Base-by-base conservation (phyloP, 2,797 vertebrate genomes). In the Poecilia gillii region DNA sequence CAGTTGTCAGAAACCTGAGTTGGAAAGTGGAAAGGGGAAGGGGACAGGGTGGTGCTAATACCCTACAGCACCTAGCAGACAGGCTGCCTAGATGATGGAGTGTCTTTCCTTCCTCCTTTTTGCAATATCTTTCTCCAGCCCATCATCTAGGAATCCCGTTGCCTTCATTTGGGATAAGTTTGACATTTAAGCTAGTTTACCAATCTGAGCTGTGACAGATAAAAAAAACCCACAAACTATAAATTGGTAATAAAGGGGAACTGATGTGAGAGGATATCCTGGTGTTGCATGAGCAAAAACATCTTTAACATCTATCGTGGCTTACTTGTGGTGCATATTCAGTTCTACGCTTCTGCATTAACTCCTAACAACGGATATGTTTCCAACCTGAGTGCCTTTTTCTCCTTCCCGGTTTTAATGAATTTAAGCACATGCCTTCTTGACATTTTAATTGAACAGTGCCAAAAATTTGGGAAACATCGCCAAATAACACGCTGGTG, bases 371-470 rank as follows among this genome's bases (percentile, higher is more conserved):
- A 41, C 2, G 3, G 36, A 25, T 25, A 25, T 68, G 36, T 41
- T 68, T 68, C 33, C 62, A 36, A 13, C 62, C 62, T 20, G 33
- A 20, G 62, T 20, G 59, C 4, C 0, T 18, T 64, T 64, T 36
- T 36, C 28, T 25, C 33, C 64, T 41, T 68, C 20, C 62, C 8
- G 33, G 31, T 36, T 46, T 18, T 16, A 16, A 47, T 72, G 18
- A n/a, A 72, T 47, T 16, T 31, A 72, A 28, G 43, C n/a, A 53
- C 76, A 68, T 68, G 36, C 20, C 36, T 81, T 83, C 72, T 70
- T 68, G 74, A 76, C 78, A 80, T 90, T 90, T 87, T 83, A 83
- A 85, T 82, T 80, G 80, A 88, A 79, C 43, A 12, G 66, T 72
- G 77, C 81, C 73, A 84, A 59, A 77, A 62, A 68, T 68, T 68